Evolutionary conservation across 2,888 invertebrate genomes (phyloP), one percentile per base, ranked within the genome.

Genomic region (Dolomedes plantarius): DNA sequence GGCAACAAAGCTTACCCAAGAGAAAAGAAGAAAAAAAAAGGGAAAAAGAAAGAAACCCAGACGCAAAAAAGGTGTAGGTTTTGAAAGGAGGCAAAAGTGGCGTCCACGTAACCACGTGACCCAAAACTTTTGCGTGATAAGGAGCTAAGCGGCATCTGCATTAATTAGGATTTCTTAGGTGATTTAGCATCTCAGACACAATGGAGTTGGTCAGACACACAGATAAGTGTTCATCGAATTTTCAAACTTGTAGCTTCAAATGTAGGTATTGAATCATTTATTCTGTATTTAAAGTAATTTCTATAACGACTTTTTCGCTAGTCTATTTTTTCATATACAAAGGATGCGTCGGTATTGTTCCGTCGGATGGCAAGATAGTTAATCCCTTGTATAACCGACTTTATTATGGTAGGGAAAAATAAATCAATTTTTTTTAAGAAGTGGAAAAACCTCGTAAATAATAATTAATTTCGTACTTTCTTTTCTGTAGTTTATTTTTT

Each of bases 81-180:
- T n/a, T n/a, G n/a, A n/a, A n/a, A n/a, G n/a, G n/a, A n/a, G n/a
- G n/a, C 9, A 7, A n/a, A 36, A 36, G 9, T 36, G 36, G 36
- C 9, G 36, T 9, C 36, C 9, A n/a, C n/a, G 5, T 36, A 36
- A 36, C 7, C 28, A 28, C 29, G 13, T 65, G 65, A 65, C n/a
- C 28, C 29, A 46, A 31, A 62, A 19, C 32, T 28, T 11, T 65
- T 23, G 75, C 75, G 75, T 75, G 75, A 39, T 16, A 50, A 71
- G 16, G 13, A 11, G 46, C 11, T 46, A 50, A 46, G 46, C 7
- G 41, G 5, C 39, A 39, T 75, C 65, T 29, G 41, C 65, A 75
- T 75, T 75, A 75, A 75, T 75, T 75, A 75, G 65, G 39, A 65
- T 64, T 36, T 64, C 50, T 28, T 9, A 19, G 13, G 32, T 19